Base-by-base conservation (phyloP, 2,888 invertebrate genomes). In the Sinodicranocentrus sp. region DNA sequence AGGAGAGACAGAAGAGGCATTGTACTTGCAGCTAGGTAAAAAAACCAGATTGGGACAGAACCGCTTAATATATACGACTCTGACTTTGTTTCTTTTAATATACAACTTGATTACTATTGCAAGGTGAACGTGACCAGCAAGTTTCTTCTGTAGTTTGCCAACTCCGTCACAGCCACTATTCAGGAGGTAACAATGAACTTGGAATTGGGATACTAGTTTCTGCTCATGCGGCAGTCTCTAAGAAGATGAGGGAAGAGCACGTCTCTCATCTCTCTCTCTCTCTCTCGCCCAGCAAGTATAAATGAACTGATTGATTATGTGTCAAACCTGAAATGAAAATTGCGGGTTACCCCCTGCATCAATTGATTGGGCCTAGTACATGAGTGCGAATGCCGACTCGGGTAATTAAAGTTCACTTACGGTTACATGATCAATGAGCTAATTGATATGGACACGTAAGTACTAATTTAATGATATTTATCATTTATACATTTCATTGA, bases 71-170 rank as follows among this genome's bases (percentile, higher is more conserved):
- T 39, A 65, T 59, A 33, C 23, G 43, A 67, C 21, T 17, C 28
- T 26, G 52, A 57, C 43, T 26, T 73, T 54, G 44, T 39, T 57
- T 43, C 25, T 73, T 33, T 73, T 25, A n/a, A 23, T n/a, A n/a
- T n/a, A n/a, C n/a, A n/a, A n/a, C n/a, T n/a, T 48, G 48, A 3
- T 13, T 17, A 15, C n/a, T 19, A 23, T n/a, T 39, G 67, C 73
- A 75, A 75, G 82, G 82, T 82, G 82, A 75, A 75, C 75, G 82
- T 82, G 73, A 73, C 70, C 59, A 44, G 70, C 82, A 43, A 82
- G 80, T 67, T 65, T 57, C 39, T n/a, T 72, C 33, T 13, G 28
- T 73, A 8, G 67, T 17, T 21, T 59, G 63, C 65, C 52, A 52
- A 5, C 26, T 59, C 8, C 52, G 8, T 5, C 25, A 21, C 25